These are phyloP conservation scores for Gallinago stenura DNA, from an alignment of 2,797 vertebrate genomes.

Conservation along the genomic window DNA sequence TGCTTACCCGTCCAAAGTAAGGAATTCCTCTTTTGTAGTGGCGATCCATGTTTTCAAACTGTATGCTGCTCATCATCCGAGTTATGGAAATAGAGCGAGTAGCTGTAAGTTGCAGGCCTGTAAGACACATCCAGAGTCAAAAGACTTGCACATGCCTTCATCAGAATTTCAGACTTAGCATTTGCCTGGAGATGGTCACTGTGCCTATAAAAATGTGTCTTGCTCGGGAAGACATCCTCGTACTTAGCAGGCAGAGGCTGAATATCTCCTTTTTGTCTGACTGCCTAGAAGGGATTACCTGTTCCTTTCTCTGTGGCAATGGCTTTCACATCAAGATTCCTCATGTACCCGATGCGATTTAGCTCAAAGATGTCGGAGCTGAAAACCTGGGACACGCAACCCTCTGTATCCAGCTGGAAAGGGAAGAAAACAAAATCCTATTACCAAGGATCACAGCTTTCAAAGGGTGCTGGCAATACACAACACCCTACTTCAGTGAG, in stretches of 20 bases:
- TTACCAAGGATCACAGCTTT: neutral
- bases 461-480: neutral
- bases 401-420: slow-evolving; percentile 62
- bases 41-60: slow-evolving; percentile 68
- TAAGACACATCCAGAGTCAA: neutral
- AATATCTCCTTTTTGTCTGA: neutral
- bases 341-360: slow-evolving; percentile 67
- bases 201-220: neutral
- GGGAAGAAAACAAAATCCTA: neutral
- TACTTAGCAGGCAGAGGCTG: neutral
- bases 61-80: slow-evolving; percentile 51
- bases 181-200: neutral
- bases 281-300: slow-evolving; percentile 61
- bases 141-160: neutral
- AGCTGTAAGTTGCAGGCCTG: slow-evolving; percentile 66
- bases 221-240: neutral
- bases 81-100: slow-evolving; percentile 40
- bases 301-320: slow-evolving; percentile 75
- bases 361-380: slow-evolving; percentile 74
- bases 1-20: slow-evolving; percentile 74
- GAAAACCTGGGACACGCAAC: slow-evolving; percentile 72
- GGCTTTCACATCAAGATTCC: slow-evolving; percentile 54
- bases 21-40: slow-evolving; percentile 77
- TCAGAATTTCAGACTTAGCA: neutral
- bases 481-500: neutral